Percentiles rank a stretch among this genome's conserved stretches.
These are phyloP conservation scores for Aleadryas rufinucha DNA, from an alignment of 2,113 vertebrate genomes.

Conservation along the genomic window DNA sequence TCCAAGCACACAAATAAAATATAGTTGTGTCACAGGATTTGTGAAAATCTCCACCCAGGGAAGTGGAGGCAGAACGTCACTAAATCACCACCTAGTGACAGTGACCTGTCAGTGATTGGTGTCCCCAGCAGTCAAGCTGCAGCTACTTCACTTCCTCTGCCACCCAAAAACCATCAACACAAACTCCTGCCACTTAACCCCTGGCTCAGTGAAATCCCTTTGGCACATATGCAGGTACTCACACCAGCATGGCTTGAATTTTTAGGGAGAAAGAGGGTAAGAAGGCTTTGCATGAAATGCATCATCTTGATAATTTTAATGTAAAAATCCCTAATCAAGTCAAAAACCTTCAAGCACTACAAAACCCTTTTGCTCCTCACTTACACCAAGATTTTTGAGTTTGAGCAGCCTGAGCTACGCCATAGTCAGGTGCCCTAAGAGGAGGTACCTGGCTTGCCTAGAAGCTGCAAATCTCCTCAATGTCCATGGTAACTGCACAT, in stretches of 20 bases:
- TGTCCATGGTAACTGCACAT: background rate
- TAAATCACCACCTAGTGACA: background rate
- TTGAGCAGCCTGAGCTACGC: background rate
- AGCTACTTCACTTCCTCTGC: background rate
- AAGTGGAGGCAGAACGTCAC: background rate
- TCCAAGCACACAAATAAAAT: background rate
- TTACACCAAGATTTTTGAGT: background rate
- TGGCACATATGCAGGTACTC: background rate
- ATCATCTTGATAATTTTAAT: background rate
- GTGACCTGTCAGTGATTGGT: background rate
- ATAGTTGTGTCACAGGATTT: background rate
- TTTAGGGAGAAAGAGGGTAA: background rate
- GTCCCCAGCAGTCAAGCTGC: accelerated
- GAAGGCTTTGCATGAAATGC: background rate
- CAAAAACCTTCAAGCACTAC: background rate
- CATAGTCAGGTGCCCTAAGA: background rate
- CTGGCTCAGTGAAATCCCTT: background rate
- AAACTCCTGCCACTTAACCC: background rate
- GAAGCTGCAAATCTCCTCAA: background rate
- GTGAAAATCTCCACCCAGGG: accelerated
- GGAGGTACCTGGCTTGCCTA: background rate
- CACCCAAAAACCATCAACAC: background rate
- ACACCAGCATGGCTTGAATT: background rate
- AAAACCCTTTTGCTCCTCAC: background rate
- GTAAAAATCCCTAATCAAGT: background rate